These are phyloP conservation scores for Ataeniobius toweri DNA, from an alignment of 2,797 vertebrate genomes.

Conservation along the genomic window DNA sequence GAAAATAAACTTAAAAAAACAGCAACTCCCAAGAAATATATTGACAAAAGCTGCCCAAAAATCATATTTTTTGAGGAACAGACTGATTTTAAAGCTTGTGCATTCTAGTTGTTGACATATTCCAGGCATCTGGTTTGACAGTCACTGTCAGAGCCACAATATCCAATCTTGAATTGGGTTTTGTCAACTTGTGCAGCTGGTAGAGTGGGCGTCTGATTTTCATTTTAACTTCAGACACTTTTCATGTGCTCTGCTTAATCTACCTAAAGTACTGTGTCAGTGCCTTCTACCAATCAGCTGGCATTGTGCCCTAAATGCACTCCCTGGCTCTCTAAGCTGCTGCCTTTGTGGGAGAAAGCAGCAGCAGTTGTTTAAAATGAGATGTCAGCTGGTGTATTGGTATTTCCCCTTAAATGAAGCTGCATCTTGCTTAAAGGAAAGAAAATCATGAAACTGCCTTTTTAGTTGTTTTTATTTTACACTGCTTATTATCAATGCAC, in stretches of 20 bases:
- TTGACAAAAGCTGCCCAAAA: not conserved
- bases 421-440: constrained; percentile 22
- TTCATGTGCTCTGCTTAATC: constrained; percentile 37
- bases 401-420: constrained; percentile 36
- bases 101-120: not conserved
- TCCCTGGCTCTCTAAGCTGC: constrained; percentile 18
- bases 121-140: constrained; percentile 9
- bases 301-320: constrained; percentile 40
- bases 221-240: constrained; percentile 51
- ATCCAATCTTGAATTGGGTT: constrained; percentile 34
- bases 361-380: constrained; percentile 35
- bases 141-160: constrained; percentile 37
- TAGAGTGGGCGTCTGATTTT: constrained; percentile 48
- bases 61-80: not conserved
- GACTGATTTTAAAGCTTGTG: not conserved
- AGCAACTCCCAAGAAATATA: not conserved
- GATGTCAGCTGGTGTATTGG: constrained; percentile 17
- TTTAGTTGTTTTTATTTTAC: constrained; percentile 14
- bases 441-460: constrained; percentile 30
- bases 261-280: constrained; percentile 46
- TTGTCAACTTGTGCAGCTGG: constrained; percentile 45
- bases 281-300: constrained; percentile 58
- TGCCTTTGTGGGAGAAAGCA: constrained; percentile 40
- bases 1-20: not conserved
- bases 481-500: not conserved